Conservation (phyloP, 2,888 invertebrate species). For the Pegoplata infirma region DNA sequence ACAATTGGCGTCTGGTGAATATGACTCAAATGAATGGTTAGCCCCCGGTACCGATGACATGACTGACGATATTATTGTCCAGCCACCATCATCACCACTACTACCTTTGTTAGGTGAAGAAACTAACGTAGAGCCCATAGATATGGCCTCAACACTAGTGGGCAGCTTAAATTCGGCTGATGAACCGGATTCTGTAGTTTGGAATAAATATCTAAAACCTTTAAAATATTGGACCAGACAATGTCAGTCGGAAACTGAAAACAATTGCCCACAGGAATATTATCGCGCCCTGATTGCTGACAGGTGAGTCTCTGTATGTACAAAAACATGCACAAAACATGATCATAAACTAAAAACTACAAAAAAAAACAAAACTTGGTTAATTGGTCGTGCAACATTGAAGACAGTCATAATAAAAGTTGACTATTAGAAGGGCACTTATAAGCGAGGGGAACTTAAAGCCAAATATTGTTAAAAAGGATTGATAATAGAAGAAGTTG, state of each 20-base stretch:
- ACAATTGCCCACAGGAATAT: constrained; percentile 70
- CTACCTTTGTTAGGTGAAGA: constrained; percentile 16
- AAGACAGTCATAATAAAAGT: background rate
- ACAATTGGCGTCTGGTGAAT: constrained; percentile 31
- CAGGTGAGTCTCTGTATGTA: constrained; percentile 71
- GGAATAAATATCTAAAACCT: constrained; percentile 68
- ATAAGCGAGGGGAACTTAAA: background rate
- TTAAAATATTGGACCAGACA: constrained; percentile 69
- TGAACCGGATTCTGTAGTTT: constrained; percentile 50
- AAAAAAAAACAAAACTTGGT: constrained; percentile 26
- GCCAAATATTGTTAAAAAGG: too few relatives aligned
- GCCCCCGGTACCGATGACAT: constrained; percentile 24
- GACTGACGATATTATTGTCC: constrained; percentile 43
- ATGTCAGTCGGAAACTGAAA: constrained; percentile 67
- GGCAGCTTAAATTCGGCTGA: background rate
- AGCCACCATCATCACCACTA: constrained; percentile 23
- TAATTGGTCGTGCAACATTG: constrained; percentile 42
- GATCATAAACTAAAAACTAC: constrained; percentile 16
- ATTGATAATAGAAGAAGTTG: too few relatives aligned
- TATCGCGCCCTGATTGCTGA: constrained; percentile 68
- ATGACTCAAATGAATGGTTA: constrained; percentile 38
- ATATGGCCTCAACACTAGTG: constrained; percentile 6
- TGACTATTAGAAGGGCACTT: background rate
- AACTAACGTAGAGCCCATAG: background rate
- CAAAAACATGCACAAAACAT: background rate